Conservation (phyloP, 1,140 invertebrate species). For the Drosophila hydei region DNA sequence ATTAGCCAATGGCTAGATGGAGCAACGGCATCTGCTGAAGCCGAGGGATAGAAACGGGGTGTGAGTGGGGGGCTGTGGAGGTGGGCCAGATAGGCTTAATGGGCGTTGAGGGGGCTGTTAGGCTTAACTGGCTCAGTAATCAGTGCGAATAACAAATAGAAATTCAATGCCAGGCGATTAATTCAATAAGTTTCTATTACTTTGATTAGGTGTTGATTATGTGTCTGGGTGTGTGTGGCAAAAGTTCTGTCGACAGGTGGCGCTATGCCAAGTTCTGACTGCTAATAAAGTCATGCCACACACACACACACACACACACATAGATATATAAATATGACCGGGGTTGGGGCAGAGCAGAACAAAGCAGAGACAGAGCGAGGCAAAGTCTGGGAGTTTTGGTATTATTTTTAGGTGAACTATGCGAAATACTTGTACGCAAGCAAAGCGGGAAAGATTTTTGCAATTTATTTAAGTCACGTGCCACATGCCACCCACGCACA, state of each 20-base stretch:
- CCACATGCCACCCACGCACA: conserved; percentile 48
- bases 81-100: too few relatives aligned
- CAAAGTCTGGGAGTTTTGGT: background rate
- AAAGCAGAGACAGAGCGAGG: conserved; percentile 48
- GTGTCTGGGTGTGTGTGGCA: conserved; percentile 50
- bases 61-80: background rate
- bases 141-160: conserved; percentile 61
- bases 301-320: conserved; percentile 20
- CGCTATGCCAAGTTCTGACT: conserved; percentile 51
- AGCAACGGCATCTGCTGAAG: background rate
- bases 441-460: conserved; percentile 78
- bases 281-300: conserved; percentile 72
- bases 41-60: background rate
- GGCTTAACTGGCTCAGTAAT: conserved; percentile 26
- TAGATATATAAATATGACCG: conserved; percentile 45
- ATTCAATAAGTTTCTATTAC: conserved; percentile 81
- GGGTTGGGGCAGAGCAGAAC: conserved; percentile 51
- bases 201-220: conserved; percentile 81
- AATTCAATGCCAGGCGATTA: conserved; percentile 68
- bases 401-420: conserved; percentile 53
- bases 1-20: conserved; percentile 29
- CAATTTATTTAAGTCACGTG: conserved; percentile 81
- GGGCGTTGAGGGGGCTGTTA: background rate
- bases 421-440: conserved; percentile 67
- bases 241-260: conserved; percentile 55